Percentiles rank a stretch among this genome's conserved stretches.
phyloP scores from a whole-genome alignment of 37 sponge, comb jelly and placozoan species.

The Haliclona indistincta region DNA sequence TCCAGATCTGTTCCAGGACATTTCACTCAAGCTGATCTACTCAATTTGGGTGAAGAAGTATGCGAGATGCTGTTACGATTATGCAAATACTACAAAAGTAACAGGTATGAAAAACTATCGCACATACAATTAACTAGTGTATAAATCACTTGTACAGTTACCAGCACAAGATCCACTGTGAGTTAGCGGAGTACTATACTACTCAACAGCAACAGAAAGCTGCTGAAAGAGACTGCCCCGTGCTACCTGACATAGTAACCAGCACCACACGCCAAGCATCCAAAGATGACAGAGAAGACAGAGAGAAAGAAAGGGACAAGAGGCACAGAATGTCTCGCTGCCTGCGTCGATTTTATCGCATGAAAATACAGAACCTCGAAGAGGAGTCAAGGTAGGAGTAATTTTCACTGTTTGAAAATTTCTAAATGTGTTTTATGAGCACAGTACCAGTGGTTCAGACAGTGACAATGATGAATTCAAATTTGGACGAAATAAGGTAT shows the following conservation, averaged over 20 bases:
- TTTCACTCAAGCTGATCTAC: constrained; percentile 24
- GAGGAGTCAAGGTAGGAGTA: constrained; percentile 45
- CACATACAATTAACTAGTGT: background rate
- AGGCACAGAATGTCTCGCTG: background rate
- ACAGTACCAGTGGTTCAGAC: constrained; percentile 71
- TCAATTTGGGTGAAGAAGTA: constrained; percentile 21
- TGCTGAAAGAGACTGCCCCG: background rate
- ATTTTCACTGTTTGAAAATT: background rate
- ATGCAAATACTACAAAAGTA: constrained; percentile 14
- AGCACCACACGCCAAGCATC: background rate
- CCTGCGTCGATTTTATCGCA: constrained; percentile 24
- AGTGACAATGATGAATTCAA: constrained; percentile 36
- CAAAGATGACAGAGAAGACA: background rate
- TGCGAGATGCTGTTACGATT: constrained; percentile 30
- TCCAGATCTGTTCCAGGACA: constrained; percentile 20
- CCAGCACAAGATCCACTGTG: constrained; percentile 25
- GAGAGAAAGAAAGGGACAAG: background rate
- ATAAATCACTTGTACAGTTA: constrained; percentile 14
- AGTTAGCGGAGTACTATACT: constrained; percentile 35
- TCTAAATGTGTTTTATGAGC: background rate
- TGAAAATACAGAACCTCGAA: constrained; percentile 10
- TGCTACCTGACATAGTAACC: constrained; percentile 15
- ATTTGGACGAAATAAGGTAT: background rate
- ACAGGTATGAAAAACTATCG: constrained; percentile 27
- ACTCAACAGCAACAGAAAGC: background rate